A percentile compares a stretch with the other conserved stretches of the same genome.
These are phyloP conservation scores for Drosophila buzzatii DNA, from an alignment of 2,888 invertebrate species.

Conservation along the genomic window DNA sequence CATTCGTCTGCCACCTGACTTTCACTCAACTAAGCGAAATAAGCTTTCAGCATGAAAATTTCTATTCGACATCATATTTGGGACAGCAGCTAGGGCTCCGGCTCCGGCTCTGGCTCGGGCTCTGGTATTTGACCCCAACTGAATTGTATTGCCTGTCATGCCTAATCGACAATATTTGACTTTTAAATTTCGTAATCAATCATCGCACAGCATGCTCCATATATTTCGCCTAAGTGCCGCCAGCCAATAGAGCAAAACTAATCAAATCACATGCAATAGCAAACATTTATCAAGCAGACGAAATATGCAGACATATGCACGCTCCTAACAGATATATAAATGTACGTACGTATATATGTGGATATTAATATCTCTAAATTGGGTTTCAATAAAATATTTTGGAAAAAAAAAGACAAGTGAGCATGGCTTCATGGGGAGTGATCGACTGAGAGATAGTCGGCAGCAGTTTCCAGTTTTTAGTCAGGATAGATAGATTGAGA, in stretches of 20 bases:
- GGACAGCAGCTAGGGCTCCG: background rate
- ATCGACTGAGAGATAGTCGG: background rate
- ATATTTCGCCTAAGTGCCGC: conserved; percentile 45
- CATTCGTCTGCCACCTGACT: conserved; percentile 64
- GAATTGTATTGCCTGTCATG: conserved; percentile 28
- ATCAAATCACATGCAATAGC: conserved; percentile 70
- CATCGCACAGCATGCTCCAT: conserved; percentile 47
- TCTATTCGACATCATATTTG: background rate
- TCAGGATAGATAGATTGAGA: too few species aligned
- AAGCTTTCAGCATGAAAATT: conserved; percentile 19
- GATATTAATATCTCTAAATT: conserved; percentile 14
- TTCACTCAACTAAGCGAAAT: conserved; percentile 18
- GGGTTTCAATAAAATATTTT: conserved; percentile 31
- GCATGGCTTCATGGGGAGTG: too few species aligned
- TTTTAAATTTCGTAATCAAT: conserved; percentile 73
- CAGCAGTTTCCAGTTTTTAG: too few species aligned
- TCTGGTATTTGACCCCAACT: conserved; percentile 37
- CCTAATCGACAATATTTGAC: conserved; percentile 74
- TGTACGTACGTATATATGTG: background rate
- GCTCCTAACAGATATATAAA: background rate
- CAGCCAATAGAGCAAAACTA: conserved; percentile 59
- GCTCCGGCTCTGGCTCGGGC: background rate
- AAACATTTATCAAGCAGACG: conserved; percentile 68
- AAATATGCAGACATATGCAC: conserved; percentile 14
- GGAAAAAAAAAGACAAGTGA: background rate